Base-by-base conservation (phyloP, 1,140 invertebrate genomes). In the Hyles vespertilio region DNA sequence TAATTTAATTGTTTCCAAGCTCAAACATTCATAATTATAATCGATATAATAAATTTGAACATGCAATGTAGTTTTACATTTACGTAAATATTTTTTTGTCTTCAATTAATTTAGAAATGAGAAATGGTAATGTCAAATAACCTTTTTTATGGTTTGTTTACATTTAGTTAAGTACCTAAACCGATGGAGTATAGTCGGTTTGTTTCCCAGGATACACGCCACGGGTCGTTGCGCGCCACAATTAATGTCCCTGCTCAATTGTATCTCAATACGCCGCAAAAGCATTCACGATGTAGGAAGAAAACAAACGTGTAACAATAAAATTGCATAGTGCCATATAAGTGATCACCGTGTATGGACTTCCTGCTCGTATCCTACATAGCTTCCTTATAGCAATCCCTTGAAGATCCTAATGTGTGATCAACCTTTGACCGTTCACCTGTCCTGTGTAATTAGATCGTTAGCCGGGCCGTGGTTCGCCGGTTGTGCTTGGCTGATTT, bases 391-490 rank as follows among this genome's bases (percentile, higher is more conserved):
- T 59, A 63, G 33, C 54, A 59, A 55, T 56, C 32, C 32, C 9
- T 51, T 36, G 36, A 56, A 33, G 51, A 51, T 55, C 51, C 61
- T 65, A 22, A 22, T 61, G 47, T 34, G 44, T 58, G 63, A 55
- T 51, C 59, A 59, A 70, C 79, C 73, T 79, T 71, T 79, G 77
- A 77, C 76, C 76, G 59, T 55, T 34, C 71, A 72, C 67, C 66
- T 72, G 69, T 58, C 54, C 53, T 54, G 59, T 66, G 61, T 77
- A 82, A 84, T 84, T 82, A 82, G 78, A 81, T 72, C 73, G 70
- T 70, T 69, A 63, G 61, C 62, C 66, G 67, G 59, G 59, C 56
- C 67, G 62, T 62, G 66, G 67, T 22, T 57, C 59, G 55, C 2
- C 34, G 59, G 81, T 78, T 65, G 65, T 69, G 81, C 70, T 74